Base-by-base conservation (phyloP, 2,888 invertebrate species). In the Caenorhabditis virilis region DNA sequence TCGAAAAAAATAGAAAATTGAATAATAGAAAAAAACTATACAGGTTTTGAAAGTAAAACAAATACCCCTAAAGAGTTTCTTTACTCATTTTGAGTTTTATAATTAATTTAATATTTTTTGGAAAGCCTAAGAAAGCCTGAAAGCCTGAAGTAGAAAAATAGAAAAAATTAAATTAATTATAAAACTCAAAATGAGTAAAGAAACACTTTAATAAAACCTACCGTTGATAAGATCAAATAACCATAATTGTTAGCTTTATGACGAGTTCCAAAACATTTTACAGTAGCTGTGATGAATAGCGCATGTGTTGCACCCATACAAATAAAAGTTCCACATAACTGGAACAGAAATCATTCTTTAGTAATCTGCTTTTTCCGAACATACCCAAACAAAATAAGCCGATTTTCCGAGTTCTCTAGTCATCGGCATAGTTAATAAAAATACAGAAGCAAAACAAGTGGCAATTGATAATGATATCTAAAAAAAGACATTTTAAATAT, bases 231-330 rank as follows among this genome's bases (percentile, higher is more conserved):
- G 9, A 80, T 78, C 3, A 79, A 58, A 46, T 69, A 72, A 7
- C 81, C 81, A 50, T 81, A 81, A 48, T 81, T 81, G 30, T 73
- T 72, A 25, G 78, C 74, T 50, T 82, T 82, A 59, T 78, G 68
- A 36, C 69, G 62, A 5, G 74, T 68, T 18, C 82, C 82, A 49
- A 82, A 82, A 51, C 82, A 82, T 39, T 75, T 69, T 9, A 82
- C 82, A 5, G 71, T 75, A 2, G 82, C 82, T 0, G 82, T 78
- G 58, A 82, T 82, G 62, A 80, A 82, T 1, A 82, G 63, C 0
- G 82, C 79, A 53, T 82, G 82, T 1, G 81, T 82, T 11, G 82
- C 80, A 9, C 79, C 82, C 75, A 82, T 71, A 58, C 81, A 82
- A 9, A 78, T 61, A 55, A 80, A 80, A 49, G 78, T 76, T 23